A percentile compares a stretch with the other conserved stretches of the same genome.
Evolutionary conservation across 2,113 vertebrate genomes (phyloP).

Genomic region (Tetrao urogallus): DNA sequence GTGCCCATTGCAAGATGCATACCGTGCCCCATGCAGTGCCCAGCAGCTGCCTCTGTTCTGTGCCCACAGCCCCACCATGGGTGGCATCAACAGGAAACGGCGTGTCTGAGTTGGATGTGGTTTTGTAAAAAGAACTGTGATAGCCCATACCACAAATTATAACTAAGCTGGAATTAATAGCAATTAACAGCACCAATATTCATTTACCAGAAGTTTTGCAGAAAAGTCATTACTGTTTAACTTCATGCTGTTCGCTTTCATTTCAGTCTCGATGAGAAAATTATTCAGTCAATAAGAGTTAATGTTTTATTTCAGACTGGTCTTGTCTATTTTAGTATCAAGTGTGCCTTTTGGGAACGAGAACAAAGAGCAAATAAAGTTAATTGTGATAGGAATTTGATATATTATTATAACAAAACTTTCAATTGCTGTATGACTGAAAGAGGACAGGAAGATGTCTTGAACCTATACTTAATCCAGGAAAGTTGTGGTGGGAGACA

Average conservation of each 20-base stretch:
- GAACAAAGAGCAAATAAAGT: constrained; percentile 51
- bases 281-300: constrained; percentile 31
- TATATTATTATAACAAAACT: constrained; percentile 28
- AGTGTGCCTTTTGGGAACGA: constrained; percentile 22
- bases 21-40: background rate
- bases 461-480: constrained; percentile 22
- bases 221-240: background rate
- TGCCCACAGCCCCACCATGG: background rate
- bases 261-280: constrained; percentile 37
- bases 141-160: background rate
- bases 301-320: constrained; percentile 35
- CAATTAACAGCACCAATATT: constrained; percentile 34
- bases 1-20: background rate
- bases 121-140: background rate
- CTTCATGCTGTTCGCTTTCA: constrained; percentile 1
- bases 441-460: constrained; percentile 15
- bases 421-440: constrained; percentile 10
- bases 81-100: constrained; percentile 38
- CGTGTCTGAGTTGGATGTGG: background rate
- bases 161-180: constrained; percentile 33
- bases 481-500: background rate
- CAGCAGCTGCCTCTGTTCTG: constrained; percentile 33
- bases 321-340: constrained; percentile 32
- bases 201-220: constrained; percentile 8
- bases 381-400: constrained; percentile 22